Base-by-base conservation (phyloP, 1,140 invertebrate species). In the Agrilus planipennis region DNA sequence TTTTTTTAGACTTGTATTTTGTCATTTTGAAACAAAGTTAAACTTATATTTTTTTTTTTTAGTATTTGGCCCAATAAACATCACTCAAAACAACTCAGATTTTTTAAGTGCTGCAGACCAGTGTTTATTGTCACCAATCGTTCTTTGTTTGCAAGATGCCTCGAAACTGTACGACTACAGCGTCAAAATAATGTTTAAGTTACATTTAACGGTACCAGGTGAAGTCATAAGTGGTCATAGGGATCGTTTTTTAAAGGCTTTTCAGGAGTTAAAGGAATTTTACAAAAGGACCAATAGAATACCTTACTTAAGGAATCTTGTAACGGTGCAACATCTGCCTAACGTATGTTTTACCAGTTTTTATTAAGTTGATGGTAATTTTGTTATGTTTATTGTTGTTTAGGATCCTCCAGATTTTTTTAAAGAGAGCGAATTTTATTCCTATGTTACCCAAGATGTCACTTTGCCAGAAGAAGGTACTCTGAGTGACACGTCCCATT, bases 61-160 rank as follows among this genome's bases (percentile, higher is more conserved):
- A 89, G 92, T 98, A 45, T 96, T 95, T 69, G 81, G 81, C 47
- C 93, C 91, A 2, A 69, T 99, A 56, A 91, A 97, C 64, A 83
- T 84, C 65, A 88, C 88, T 2, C 75, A 86, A 34, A 86, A 90
- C 7, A 96, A 91, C 32, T 86, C 90, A 10, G 96, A 92, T 68
- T 99, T 94, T 3, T 96, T 99, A 89, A 96, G 92, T 1, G 84
- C 79, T 36, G 82, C 84, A 44, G 94, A 95, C 2, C 94, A 99
- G 64, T 99, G 95, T 65, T 73, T 93, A 41, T 69, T 99, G 34
- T 87, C 92, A 12, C 94, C 95, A 10, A 68, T 99, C 5, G 94
- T 99, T 47, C 83, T 90, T n/a, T 93, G 93, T 57, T 95, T 98
- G 47, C 86, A 93, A 65, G 95, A 99, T 64, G 91, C 94, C 0